phyloP scores from a whole-genome alignment of 2,113 vertebrate genomes.

The Elaphurus davidianus region DNA sequence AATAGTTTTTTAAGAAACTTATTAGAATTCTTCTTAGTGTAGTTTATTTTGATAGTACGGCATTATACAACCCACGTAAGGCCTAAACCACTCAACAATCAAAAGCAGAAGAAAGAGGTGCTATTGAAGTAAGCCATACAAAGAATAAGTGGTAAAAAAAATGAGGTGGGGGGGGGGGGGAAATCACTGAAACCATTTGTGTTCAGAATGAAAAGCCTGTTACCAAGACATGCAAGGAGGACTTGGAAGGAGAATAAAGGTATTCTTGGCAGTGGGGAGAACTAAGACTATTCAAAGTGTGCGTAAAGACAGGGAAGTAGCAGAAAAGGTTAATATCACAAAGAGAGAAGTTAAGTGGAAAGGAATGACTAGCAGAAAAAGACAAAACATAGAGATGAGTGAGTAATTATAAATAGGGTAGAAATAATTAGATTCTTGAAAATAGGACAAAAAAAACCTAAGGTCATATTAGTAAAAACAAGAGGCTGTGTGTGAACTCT shows the following conservation, averaged over 20 bases:
- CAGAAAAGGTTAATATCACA: neutral
- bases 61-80: neutral
- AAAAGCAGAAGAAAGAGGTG: conserved; percentile 12
- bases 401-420: neutral
- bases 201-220: neutral
- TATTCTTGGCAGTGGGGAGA: neutral
- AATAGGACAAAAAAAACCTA: neutral
- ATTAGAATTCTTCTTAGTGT: neutral
- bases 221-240: neutral
- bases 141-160: conserved; percentile 16
- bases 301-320: neutral
- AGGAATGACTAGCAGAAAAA: conserved; percentile 24
- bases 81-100: neutral
- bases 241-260: conserved; percentile 7
- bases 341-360: conserved; percentile 32
- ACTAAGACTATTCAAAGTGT: conserved; percentile 20
- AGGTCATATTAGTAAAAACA: neutral
- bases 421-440: conserved; percentile 28
- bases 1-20: neutral
- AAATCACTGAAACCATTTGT: neutral
- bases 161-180: rapidly evolving
- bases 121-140: neutral
- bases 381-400: neutral
- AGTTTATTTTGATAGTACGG: neutral
- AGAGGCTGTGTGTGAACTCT: neutral